Evolutionary conservation across 1,140 invertebrate species (phyloP).

Genomic region (Pectinophora gossypiella): DNA sequence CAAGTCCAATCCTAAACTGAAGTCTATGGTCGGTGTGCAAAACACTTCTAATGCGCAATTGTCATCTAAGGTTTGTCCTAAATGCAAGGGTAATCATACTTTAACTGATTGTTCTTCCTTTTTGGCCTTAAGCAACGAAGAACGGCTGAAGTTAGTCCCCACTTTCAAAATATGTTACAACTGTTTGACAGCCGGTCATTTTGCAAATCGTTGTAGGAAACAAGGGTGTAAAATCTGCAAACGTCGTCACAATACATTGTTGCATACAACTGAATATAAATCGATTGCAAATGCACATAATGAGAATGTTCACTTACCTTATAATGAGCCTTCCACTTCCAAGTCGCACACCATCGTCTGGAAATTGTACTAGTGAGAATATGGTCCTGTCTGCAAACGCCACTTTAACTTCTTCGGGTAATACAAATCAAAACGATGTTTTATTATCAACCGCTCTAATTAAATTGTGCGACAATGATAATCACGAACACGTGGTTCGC

Average conservation of each 20-base stretch:
- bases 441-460: slow-evolving; percentile 10
- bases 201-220: slow-evolving; percentile 7
- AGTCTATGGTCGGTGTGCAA: not conserved
- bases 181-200: slow-evolving; percentile 6
- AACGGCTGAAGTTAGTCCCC: not conserved
- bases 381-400: too few relatives aligned
- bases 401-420: too few relatives aligned
- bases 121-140: slow-evolving; percentile 19
- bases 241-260: not conserved
- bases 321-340: too few relatives aligned
- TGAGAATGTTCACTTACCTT: too few relatives aligned
- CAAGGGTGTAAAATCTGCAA: slow-evolving; percentile 5
- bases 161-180: slow-evolving; percentile 9
- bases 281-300: too few relatives aligned
- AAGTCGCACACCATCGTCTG: too few relatives aligned
- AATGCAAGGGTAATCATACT: slow-evolving; percentile 4
- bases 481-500: slow-evolving; percentile 1
- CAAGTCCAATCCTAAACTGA: not conserved
- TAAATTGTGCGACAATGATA: not conserved
- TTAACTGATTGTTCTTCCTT: slow-evolving; percentile 7
- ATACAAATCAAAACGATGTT: not conserved
- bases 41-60: not conserved
- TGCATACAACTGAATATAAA: too few relatives aligned
- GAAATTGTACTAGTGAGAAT: too few relatives aligned
- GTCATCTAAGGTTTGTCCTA: too few relatives aligned